Base-by-base conservation (phyloP, 2,888 invertebrate species). In the Hemaris fuciformis region DNA sequence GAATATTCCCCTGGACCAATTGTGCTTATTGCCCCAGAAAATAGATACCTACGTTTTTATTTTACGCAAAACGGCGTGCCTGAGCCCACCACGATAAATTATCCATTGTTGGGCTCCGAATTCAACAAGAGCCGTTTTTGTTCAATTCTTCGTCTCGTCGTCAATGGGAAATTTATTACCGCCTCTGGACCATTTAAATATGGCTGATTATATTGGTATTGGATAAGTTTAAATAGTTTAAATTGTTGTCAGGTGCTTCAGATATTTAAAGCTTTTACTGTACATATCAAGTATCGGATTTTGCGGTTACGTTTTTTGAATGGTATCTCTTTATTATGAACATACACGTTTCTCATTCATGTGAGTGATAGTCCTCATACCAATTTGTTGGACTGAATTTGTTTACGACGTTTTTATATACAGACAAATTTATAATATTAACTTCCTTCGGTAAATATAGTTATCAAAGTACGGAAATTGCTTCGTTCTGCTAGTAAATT, bases 101-200 rank as follows among this genome's bases (percentile, higher is more conserved):
- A 88, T 86, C 91, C 83, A 90, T 90, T 91, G 89, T 90, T 85
- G 81, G 79, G 77, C 76, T 71, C 74, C 82, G 84, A 87, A 87
- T 90, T 86, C 87, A 87, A 87, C 87, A 87, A 84, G 87, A 86
- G 79, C 82, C 85, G 88, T 89, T 92, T 91, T 90, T 91, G 91
- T 92, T 90, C 91, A 87, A 89, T 90, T 90, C 91, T 89, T 89
- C 86, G 87, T 83, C 85, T 88, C 83, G 83, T 88, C 87, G 87
- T 91, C 89, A 90, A 90, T 89, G 84, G 88, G 74, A 86, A 91
- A 91, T 91, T 91, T 91, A 91, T 91, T 86, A 84, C 89, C 81
- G 77, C 78, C 81, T 81, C 83, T 80, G 80, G 82, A 82, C 84
- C 87, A 91, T 90, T 90, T 85, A 88, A 91, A 91, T 91, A 89